These are phyloP conservation scores for Mamestra configurata DNA, from an alignment of 1,140 invertebrate genomes.

Conservation along the genomic window DNA sequence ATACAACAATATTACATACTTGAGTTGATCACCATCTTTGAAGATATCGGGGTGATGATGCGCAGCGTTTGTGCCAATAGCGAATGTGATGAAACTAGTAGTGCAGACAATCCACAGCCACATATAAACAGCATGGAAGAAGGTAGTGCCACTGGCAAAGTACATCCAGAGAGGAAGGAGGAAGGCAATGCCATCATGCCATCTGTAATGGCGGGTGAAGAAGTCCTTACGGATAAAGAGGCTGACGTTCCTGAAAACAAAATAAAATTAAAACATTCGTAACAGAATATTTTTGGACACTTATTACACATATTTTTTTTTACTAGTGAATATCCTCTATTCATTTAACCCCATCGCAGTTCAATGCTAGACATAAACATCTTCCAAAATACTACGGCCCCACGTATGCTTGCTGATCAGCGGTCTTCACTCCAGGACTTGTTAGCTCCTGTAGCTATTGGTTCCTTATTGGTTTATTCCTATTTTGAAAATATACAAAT, in stretches of 20 bases:
- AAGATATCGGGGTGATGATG: slow-evolving; percentile 95
- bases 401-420: too few relatives aligned
- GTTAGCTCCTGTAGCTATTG: too few relatives aligned
- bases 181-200: slow-evolving; percentile 76
- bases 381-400: too few relatives aligned
- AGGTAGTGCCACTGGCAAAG: slow-evolving; percentile 65
- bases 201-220: slow-evolving; percentile 72
- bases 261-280: background rate
- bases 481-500: background rate
- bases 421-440: too few relatives aligned
- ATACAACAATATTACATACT: slow-evolving; percentile 76
- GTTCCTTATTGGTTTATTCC: too few relatives aligned
- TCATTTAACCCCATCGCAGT: too few relatives aligned
- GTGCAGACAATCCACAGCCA: slow-evolving; percentile 90
- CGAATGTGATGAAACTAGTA: slow-evolving; percentile 90
- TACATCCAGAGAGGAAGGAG: slow-evolving; percentile 76
- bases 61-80: slow-evolving; percentile 92
- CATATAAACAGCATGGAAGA: slow-evolving; percentile 71
- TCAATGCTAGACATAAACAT: too few relatives aligned
- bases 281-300: too few relatives aligned
- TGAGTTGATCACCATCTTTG: slow-evolving; percentile 93
- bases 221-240: slow-evolving; percentile 70
- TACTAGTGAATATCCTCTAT: too few relatives aligned
- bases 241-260: slow-evolving; percentile 66
- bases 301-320: too few relatives aligned